phyloP scores from a whole-genome alignment of 2,888 invertebrate genomes.

The Stomorhina lunata region DNA sequence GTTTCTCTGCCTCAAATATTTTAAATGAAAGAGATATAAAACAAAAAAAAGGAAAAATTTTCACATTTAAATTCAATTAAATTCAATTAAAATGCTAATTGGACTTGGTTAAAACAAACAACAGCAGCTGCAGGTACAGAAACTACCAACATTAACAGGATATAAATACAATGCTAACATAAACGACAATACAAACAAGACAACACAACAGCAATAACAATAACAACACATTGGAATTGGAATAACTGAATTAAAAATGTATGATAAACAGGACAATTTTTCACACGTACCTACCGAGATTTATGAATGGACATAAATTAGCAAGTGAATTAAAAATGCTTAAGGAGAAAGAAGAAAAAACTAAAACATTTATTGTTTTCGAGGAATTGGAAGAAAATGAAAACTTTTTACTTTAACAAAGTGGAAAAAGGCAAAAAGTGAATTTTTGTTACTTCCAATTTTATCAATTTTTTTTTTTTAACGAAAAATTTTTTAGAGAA shows the following conservation, averaged over 20 bases:
- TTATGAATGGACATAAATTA: not conserved
- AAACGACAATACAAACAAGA: too few relatives aligned
- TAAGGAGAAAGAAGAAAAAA: too few relatives aligned
- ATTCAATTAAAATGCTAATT: constrained; percentile 54
- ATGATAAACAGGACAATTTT: not conserved
- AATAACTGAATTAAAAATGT: not conserved
- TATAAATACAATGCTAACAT: too few relatives aligned
- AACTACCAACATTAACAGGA: not conserved
- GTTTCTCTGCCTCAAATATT: not conserved
- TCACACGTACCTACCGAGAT: not conserved
- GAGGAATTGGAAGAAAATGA: too few relatives aligned
- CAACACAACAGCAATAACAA: too few relatives aligned
- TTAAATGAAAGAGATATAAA: not conserved
- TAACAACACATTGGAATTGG: not conserved
- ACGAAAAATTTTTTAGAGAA: too few relatives aligned
- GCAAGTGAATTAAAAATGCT: not conserved
- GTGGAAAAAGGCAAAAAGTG: too few relatives aligned
- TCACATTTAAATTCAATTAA: constrained; percentile 39
- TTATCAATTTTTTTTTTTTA: too few relatives aligned
- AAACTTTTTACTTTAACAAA: too few relatives aligned
- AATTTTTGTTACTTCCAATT: too few relatives aligned
- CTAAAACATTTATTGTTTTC: too few relatives aligned
- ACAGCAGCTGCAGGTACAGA: too few relatives aligned
- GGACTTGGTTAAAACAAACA: constrained; percentile 36
- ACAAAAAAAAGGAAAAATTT: not conserved